phyloP scores from a whole-genome alignment of 1,140 invertebrate species.

The Arctopsyche grandis region DNA sequence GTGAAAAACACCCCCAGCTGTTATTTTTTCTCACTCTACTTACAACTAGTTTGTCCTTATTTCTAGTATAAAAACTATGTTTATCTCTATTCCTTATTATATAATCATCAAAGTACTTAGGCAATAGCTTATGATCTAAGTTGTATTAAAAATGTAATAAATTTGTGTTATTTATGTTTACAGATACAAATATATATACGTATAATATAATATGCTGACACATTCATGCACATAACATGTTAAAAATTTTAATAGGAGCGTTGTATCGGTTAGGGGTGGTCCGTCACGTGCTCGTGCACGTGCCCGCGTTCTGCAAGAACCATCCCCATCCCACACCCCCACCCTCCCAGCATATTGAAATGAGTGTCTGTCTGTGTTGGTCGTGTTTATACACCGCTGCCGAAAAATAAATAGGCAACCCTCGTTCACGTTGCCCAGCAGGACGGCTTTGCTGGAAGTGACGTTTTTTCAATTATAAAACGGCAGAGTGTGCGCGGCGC shows the following conservation, averaged over 20 bases:
- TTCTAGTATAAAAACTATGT: no score
- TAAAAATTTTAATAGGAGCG: background rate
- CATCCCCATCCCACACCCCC: background rate
- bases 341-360: slow-evolving; percentile 28
- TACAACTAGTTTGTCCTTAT: no score
- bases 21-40: no score
- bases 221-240: background rate
- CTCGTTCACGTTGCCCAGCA: slow-evolving; percentile 50
- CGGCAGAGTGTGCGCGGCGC: slow-evolving; percentile 34
- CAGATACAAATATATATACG: no score
- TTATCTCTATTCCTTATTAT: no score
- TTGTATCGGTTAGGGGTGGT: background rate
- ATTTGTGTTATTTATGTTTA: no score
- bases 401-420: slow-evolving; percentile 52
- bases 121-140: no score
- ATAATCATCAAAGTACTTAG: no score
- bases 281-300: background rate
- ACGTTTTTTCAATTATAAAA: slow-evolving; percentile 55
- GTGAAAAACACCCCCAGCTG: no score
- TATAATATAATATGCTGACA: no score
- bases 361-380: slow-evolving; percentile 38
- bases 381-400: slow-evolving; percentile 38
- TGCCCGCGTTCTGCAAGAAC: background rate
- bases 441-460: slow-evolving; percentile 49
- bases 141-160: no score